phyloP scores from a whole-genome alignment of 2,797 vertebrate species.

The Salmo trutta region DNA sequence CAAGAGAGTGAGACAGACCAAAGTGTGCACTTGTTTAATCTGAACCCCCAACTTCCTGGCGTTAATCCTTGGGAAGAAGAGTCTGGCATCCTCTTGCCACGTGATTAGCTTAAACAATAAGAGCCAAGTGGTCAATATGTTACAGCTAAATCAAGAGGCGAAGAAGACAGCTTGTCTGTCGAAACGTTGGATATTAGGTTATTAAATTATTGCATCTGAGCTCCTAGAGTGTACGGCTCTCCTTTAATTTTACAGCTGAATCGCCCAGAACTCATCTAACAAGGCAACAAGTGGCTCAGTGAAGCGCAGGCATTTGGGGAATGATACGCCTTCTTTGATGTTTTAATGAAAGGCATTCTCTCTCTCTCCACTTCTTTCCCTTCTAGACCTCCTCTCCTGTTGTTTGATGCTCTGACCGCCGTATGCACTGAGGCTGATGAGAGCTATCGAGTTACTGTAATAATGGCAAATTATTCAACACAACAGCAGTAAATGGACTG shows the following conservation, averaged over 20 bases:
- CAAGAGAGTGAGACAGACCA: conserved; percentile 8
- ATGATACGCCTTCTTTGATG: conserved; percentile 65
- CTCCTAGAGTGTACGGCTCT: too few relatives aligned
- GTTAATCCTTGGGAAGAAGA: conserved; percentile 45
- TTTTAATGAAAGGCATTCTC: conserved; percentile 62
- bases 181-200: too few relatives aligned
- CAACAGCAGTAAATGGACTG: conserved; percentile 2
- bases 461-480: conserved; percentile 6
- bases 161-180: too few relatives aligned
- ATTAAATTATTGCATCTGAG: too few relatives aligned
- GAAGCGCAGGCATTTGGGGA: conserved; percentile 50
- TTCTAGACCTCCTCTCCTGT: conserved; percentile 21
- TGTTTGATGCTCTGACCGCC: conserved; percentile 40
- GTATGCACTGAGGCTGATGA: conserved; percentile 48
- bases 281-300: conserved; percentile 58
- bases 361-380: neutral
- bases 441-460: conserved; percentile 26
- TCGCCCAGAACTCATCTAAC: conserved; percentile 63
- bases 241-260: conserved; percentile 53
- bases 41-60: conserved; percentile 42
- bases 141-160: conserved; percentile 57
- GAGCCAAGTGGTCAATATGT: conserved; percentile 40
- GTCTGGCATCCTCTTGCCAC: conserved; percentile 44
- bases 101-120: conserved; percentile 71
- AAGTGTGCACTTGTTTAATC: conserved; percentile 38